Conservation (phyloP, 2,888 invertebrate genomes). For the Microctonus brassicae region DNA sequence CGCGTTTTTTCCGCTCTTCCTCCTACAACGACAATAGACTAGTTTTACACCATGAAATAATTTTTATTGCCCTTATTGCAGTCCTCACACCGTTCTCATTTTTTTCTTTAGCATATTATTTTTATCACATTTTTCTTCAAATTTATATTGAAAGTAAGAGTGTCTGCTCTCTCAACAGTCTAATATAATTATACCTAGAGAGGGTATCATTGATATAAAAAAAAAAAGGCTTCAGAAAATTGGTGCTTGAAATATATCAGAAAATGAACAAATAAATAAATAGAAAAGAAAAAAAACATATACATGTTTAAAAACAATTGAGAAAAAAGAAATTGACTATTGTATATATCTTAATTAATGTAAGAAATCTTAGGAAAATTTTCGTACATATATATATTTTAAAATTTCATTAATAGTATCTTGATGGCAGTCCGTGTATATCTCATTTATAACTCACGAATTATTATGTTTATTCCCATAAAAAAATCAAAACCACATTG, state of each 20-base stretch:
- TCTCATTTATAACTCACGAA: neutral
- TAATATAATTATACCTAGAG: slow-evolving; percentile 50
- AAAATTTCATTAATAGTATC: neutral
- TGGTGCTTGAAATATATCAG: slow-evolving; percentile 39
- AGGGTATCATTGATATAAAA: slow-evolving; percentile 58
- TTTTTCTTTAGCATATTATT: neutral
- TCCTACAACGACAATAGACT: slow-evolving; percentile 81
- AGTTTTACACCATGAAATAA: slow-evolving; percentile 59
- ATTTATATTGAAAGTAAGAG: slow-evolving; percentile 58
- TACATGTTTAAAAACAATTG: neutral
- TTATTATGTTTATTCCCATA: neutral
- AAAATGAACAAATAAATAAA: slow-evolving; percentile 3
- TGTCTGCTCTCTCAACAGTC: slow-evolving; percentile 62
- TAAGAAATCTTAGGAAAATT: too few relatives aligned
- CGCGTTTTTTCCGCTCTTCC: slow-evolving; percentile 95
- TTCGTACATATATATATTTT: neutral
- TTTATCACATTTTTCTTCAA: neutral
- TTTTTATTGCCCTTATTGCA: slow-evolving; percentile 44
- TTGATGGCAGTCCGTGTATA: neutral
- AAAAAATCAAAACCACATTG: neutral
- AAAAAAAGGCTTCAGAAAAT: slow-evolving; percentile 48
- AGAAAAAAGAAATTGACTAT: neutral
- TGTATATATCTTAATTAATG: neutral
- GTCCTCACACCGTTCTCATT: slow-evolving; percentile 41
- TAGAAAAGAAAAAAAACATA: neutral